phyloP scores from a whole-genome alignment of 2,888 invertebrate genomes.

The Thysanoteuthis rhombus region DNA sequence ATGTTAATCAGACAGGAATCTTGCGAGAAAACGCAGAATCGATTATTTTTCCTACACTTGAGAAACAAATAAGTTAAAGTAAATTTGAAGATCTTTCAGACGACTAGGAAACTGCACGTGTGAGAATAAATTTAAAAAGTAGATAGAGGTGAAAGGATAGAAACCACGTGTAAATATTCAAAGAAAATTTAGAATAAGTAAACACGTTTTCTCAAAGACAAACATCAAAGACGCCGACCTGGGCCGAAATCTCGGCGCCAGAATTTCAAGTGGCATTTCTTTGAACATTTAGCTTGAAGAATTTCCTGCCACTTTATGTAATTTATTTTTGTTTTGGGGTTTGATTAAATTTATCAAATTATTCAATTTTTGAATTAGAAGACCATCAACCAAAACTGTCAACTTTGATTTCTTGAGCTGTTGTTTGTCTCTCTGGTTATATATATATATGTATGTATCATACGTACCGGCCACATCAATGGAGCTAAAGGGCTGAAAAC shows the following conservation, averaged over 20 bases:
- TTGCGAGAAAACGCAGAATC: too few species aligned
- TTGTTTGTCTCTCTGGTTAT: too few species aligned
- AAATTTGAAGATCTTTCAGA: neutral
- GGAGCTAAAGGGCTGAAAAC: too few species aligned
- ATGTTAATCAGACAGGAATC: too few species aligned
- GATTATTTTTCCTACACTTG: too few species aligned
- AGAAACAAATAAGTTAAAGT: neutral
- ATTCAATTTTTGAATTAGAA: neutral
- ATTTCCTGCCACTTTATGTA: neutral
- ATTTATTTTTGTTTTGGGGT: neutral
- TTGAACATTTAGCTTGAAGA: neutral
- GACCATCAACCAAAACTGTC: too few species aligned
- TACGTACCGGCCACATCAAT: too few species aligned
- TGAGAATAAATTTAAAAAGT: neutral
- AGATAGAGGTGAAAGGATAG: neutral
- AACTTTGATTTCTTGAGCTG: too few species aligned
- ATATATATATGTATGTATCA: too few species aligned
- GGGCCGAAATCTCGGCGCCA: neutral
- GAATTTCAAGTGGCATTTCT: neutral
- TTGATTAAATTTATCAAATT: neutral
- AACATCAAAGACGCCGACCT: slow-evolving; percentile 12
- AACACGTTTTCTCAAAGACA: neutral
- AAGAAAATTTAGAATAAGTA: neutral
- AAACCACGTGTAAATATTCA: neutral
- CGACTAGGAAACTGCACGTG: neutral